These are phyloP conservation scores for Microctenopoma steveboyesi DNA, from an alignment of 2,797 vertebrate species.

Conservation along the genomic window DNA sequence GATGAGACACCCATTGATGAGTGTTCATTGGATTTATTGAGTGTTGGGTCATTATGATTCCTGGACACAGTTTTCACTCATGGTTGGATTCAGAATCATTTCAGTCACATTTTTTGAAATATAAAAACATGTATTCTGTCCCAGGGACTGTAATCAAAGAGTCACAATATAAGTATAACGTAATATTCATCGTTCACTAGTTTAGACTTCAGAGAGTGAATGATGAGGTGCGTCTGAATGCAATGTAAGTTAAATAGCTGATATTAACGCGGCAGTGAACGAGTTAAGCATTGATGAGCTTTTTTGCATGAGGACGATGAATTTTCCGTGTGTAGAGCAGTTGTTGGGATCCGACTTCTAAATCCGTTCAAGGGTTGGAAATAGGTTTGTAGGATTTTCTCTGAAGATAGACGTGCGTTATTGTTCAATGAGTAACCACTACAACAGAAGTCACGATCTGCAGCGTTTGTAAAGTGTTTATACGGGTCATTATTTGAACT, in stretches of 20 bases:
- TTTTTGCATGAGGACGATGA: slow-evolving; percentile 28
- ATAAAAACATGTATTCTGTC: too few relatives aligned
- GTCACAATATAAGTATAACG: background rate
- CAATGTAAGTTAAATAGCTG: slow-evolving; percentile 21
- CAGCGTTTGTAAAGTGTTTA: slow-evolving; percentile 18
- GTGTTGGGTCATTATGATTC: background rate
- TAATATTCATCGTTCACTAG: too few relatives aligned
- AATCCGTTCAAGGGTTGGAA: slow-evolving; percentile 32
- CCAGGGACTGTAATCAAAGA: too few relatives aligned
- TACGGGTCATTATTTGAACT: slow-evolving; percentile 29
- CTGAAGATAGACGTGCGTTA: slow-evolving; percentile 5
- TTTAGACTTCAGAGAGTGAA: too few relatives aligned
- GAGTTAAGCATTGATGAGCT: slow-evolving; percentile 19
- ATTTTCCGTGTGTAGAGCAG: slow-evolving; percentile 29
- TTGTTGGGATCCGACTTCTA: background rate
- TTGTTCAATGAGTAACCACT: slow-evolving; percentile 5
- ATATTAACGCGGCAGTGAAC: slow-evolving; percentile 21
- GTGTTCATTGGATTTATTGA: background rate
- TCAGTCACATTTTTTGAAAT: background rate
- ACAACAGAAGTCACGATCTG: background rate
- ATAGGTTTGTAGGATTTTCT: slow-evolving; percentile 16
- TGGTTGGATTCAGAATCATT: background rate
- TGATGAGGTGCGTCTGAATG: background rate
- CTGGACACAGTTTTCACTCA: background rate
- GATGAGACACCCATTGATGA: background rate